Conservation (phyloP, 1,140 invertebrate species). For the Lineus longissimus region DNA sequence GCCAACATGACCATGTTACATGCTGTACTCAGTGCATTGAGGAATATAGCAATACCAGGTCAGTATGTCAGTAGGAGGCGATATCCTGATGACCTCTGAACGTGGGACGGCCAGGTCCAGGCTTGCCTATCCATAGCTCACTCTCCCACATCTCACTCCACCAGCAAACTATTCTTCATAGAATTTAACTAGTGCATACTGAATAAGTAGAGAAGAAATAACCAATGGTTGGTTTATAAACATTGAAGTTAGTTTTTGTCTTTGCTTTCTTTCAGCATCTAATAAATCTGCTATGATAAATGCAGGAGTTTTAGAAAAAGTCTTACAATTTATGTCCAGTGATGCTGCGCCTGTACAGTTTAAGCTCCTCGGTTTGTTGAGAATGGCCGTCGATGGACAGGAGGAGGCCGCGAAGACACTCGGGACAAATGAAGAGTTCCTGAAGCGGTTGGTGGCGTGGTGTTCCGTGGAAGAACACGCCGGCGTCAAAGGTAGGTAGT, state of each 20-base stretch:
- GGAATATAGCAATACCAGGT: constrained; percentile 76
- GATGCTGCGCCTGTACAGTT: constrained; percentile 77
- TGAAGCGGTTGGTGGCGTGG: constrained; percentile 71
- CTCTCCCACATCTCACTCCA: too few relatives aligned
- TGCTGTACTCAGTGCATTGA: constrained; percentile 73
- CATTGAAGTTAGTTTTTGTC: constrained; percentile 1
- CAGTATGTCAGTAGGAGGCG: constrained; percentile 4
- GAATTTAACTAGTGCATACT: too few relatives aligned
- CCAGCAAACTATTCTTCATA: too few relatives aligned
- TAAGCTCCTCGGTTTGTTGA: constrained; percentile 77
- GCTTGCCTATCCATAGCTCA: too few relatives aligned
- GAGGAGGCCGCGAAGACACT: constrained; percentile 63
- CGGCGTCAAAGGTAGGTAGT: constrained; percentile 64
- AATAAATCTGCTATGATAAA: constrained; percentile 74
- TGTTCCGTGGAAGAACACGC: constrained; percentile 73
- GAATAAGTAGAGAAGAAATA: too few relatives aligned
- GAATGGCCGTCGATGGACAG: constrained; percentile 81
- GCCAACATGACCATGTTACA: constrained; percentile 75
- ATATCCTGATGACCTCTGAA: background rate
- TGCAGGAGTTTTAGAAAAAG: constrained; percentile 66
- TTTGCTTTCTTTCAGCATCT: constrained; percentile 38
- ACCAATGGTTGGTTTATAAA: background rate
- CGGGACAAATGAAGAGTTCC: constrained; percentile 59
- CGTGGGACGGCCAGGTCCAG: too few relatives aligned
- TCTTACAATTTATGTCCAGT: constrained; percentile 69